A percentile compares a stretch with the other conserved stretches of the same genome.
Evolutionary conservation across 2,113 vertebrate genomes (phyloP).

Genomic region (Petaurus breviceps): DNA sequence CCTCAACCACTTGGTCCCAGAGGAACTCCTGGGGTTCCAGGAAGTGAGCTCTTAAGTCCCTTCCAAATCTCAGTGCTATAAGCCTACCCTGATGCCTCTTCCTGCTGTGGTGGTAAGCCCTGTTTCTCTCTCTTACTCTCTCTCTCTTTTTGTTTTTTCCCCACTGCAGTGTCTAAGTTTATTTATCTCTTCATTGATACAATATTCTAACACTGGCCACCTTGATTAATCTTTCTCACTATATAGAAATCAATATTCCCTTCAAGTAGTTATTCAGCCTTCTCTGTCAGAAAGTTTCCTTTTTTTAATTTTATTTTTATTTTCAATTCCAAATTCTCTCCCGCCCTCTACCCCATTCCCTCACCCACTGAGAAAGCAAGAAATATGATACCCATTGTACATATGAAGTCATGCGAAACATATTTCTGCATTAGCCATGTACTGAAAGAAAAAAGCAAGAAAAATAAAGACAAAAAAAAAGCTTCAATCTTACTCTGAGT

Average conservation of each 20-base stretch:
- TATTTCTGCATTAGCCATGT: neutral
- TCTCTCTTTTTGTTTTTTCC: neutral
- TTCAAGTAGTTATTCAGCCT: neutral
- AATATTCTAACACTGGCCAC: neutral
- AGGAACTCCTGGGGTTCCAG: neutral
- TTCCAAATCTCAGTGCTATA: neutral
- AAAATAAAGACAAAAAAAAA: neutral
- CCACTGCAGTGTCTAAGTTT: neutral
- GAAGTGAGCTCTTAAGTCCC: neutral
- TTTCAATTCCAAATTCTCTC: neutral
- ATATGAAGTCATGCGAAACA: neutral
- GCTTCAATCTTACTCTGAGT: neutral
- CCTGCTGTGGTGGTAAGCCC: neutral
- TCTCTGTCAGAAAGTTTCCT: neutral
- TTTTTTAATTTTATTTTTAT: neutral
- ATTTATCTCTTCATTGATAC: neutral
- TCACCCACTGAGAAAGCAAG: neutral
- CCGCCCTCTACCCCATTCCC: neutral
- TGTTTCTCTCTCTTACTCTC: neutral
- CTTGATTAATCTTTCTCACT: neutral
- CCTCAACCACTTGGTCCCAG: neutral
- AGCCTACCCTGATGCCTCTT: neutral
- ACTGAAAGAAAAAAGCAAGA: neutral
- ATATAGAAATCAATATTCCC: neutral
- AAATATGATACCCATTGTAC: neutral